Evolutionary conservation across 2,797 vertebrate species (phyloP), one percentile per base, ranked within the genome.

Genomic region (Sternarchorhynchus goeldii): DNA sequence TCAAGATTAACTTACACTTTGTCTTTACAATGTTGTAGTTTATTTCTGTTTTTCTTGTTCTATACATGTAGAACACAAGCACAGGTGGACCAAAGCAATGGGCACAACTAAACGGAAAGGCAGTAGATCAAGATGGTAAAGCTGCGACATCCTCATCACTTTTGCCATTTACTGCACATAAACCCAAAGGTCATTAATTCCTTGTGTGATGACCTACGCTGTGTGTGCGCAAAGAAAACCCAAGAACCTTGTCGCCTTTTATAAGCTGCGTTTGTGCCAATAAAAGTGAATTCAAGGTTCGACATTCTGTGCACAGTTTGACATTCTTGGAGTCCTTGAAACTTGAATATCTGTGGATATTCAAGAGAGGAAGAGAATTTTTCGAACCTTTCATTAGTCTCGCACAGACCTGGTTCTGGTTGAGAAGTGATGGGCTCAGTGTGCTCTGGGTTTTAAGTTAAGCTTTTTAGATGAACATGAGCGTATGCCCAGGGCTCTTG

Each of bases 71-170:
- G 98, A 98, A 90, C 93, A 96, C 95, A 96, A 96, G 91, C 96
- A 95, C 94, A 96, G 95, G 95, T 97, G 98, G 97, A 96, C 96
- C 95, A 98, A 99, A 97, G 93, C 98, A 98, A 98, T 99, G 98
- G 98, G 97, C 96, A 94, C 97, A 97, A 94, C 95, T 98, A 96
- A 99, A 98, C 94, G 97, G 96, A 98, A 99, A 95, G 96, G 96
- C 94, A 96, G 94, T 90, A 93, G 96, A 96, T 96, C 94, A 89
- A 93, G 96, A 96, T 96, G 97, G 96, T 99, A 93, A 96, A 1
- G 94, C 85, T 6, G 0, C 18, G n/a, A 25, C 17, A 14, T 20
- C 17, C 20, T 14, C 34, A 16, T 66, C 20, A 45, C 0, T 1
- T 66, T 14, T 21, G 39, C 21, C 8, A 36, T 3, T 0, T 50